Evolutionary conservation across 2,797 vertebrate genomes (phyloP).

Genomic region (Pangasius larnaudii): DNA sequence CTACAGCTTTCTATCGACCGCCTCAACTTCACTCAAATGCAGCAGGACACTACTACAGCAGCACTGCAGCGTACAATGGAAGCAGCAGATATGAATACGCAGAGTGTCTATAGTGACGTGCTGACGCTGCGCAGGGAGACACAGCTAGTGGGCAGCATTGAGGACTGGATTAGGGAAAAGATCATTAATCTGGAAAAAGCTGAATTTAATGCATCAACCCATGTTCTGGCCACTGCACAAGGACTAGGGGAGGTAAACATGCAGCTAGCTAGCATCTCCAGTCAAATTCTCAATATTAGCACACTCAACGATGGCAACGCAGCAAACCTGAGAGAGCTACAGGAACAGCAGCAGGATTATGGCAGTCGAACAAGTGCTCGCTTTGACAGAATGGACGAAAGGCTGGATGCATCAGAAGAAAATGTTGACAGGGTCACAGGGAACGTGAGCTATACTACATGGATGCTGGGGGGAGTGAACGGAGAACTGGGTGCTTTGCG

Average conservation of each 20-base stretch:
- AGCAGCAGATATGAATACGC: conserved; percentile 85
- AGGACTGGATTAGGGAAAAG: conserved; percentile 88
- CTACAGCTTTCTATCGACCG: conserved; percentile 85
- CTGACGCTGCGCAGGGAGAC: conserved; percentile 87
- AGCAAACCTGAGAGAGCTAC: conserved; percentile 86
- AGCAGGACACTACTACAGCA: conserved; percentile 84
- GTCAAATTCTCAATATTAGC: conserved; percentile 89
- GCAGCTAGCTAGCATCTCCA: conserved; percentile 82
- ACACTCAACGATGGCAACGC: conserved; percentile 83
- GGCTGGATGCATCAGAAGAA: conserved; percentile 84
- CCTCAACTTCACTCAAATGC: conserved; percentile 90
- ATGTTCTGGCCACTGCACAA: conserved; percentile 89
- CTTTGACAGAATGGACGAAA: conserved; percentile 85
- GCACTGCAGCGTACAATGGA: conserved; percentile 88
- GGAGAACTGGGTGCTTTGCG: conserved; percentile 87
- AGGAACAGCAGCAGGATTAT: conserved; percentile 86
- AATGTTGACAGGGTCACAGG: conserved; percentile 88
- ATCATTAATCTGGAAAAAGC: conserved; percentile 84
- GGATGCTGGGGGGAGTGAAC: conserved; percentile 89
- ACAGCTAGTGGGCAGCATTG: conserved; percentile 86
- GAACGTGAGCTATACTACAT: conserved; percentile 93
- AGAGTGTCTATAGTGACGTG: conserved; percentile 88
- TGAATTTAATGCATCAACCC: conserved; percentile 83
- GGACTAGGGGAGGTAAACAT: conserved; percentile 88
- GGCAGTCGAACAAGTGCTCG: conserved; percentile 83